Base-by-base conservation (phyloP, 2,888 invertebrate genomes). In the Drosophila cognata region DNA sequence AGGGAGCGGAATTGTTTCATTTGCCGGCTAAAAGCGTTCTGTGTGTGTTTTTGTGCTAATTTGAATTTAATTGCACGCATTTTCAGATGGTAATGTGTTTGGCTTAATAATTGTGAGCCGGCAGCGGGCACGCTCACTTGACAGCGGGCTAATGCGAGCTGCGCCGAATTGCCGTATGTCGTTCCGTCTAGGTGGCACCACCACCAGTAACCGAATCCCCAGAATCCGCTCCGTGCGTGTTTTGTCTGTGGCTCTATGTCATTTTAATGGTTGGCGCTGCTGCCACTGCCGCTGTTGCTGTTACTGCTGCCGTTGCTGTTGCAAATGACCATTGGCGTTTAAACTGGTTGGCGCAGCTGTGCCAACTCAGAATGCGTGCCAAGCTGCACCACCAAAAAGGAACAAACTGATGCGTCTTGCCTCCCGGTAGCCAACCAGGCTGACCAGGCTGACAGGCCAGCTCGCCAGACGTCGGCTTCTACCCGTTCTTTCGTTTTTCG, bases 31-130 rank as follows among this genome's bases (percentile, higher is more conserved):
- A 88, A 88, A 65, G 50, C 35, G 25, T 28, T 52, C 43, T 66
- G 56, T 77, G 80, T 61, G 63, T 64, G 67, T 68, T 25, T 46
- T 74, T 81, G 89, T 87, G 91, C 88, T 92, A 92, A 92, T 92
- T 91, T 89, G 91, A 92, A 91, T 92, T 92, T 92, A 92, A 92
- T 92, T 91, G 91, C 28, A 29, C 38, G n/a, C 66, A n/a, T 53
- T 48, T 10, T 35, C 36, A 33, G 43, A 0, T 28, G 48, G 65
- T 61, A 77, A 85, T 80, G 86, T 85, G 85, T 86, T 83, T 86
- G 74, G 71, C 62, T 83, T 81, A 86, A 83, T 79, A 81, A 88
- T 83, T 72, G 79, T 74, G 46, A 58, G 74, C 77, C 78, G 69
- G 74, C 74, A 74, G 77, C 73, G 52, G 60, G 52, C 78, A 80